A percentile compares a stretch with the other conserved stretches of the same genome.
Conservation (phyloP, 2,797 vertebrate species). For the Diplodus sargus region DNA sequence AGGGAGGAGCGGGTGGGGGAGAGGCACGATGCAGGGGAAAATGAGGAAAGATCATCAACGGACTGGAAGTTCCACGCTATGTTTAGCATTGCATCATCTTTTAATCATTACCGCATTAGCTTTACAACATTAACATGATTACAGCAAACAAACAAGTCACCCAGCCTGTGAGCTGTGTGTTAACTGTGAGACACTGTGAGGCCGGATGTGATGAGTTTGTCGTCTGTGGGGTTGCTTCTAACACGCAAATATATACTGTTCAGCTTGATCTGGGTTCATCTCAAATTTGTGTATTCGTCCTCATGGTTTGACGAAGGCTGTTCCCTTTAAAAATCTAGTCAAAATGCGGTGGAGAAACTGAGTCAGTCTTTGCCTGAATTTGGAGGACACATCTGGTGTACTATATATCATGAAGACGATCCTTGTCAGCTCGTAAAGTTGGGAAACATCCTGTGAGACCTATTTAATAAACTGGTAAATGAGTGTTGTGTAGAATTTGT, state of each 20-base stretch:
- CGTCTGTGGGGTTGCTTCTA: neutral
- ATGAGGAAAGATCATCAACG: constrained; percentile 23
- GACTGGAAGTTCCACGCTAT: constrained; percentile 34
- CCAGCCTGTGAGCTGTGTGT: neutral
- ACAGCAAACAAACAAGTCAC: constrained; percentile 36
- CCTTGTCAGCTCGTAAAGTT: neutral
- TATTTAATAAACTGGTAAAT: neutral
- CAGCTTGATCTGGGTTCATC: neutral
- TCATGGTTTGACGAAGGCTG: neutral
- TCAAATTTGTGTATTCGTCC: neutral
- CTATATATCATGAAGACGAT: neutral
- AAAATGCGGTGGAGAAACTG: too few species aligned
- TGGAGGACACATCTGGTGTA: neutral
- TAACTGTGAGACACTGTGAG: neutral
- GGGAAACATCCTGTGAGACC: neutral
- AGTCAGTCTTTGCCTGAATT: too few species aligned
- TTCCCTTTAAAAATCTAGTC: too few species aligned
- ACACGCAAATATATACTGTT: neutral
- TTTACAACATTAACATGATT: constrained; percentile 42
- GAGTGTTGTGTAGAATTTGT: neutral
- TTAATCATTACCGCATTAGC: constrained; percentile 56
- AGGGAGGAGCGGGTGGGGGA: constrained; percentile 13
- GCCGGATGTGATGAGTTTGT: neutral
- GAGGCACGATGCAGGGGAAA: constrained; percentile 1
- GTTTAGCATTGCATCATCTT: constrained; percentile 47